Evolutionary conservation across 2,113 vertebrate species (phyloP).

Genomic region (Tragelaphus imberbis): DNA sequence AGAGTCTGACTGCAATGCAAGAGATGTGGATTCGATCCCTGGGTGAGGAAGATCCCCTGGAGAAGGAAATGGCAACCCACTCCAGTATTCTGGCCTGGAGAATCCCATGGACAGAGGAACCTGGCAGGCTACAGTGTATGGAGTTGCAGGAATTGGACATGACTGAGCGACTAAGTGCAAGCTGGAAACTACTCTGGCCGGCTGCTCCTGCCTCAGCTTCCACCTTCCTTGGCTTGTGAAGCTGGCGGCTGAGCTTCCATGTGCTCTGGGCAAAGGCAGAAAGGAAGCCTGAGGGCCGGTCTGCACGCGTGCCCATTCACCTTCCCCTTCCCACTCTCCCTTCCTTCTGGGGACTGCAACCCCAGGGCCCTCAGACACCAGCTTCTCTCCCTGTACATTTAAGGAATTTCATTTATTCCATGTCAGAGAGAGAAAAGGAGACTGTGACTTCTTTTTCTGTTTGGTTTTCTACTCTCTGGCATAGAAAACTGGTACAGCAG

Average conservation of each 20-base stretch:
- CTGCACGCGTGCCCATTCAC: rapidly evolving
- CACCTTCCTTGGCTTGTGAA: not conserved
- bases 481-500: not conserved
- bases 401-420: not conserved
- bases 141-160: not conserved
- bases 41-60: not conserved
- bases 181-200: not conserved
- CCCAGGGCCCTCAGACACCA: not conserved
- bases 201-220: not conserved
- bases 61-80: not conserved
- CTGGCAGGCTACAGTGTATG: not conserved
- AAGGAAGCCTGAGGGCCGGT: not conserved
- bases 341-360: not conserved
- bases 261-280: not conserved
- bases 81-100: not conserved
- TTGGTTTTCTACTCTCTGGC: not conserved
- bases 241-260: not conserved
- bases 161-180: rapidly evolving
- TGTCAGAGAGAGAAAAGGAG: not conserved
- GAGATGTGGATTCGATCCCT: not conserved
- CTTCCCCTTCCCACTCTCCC: not conserved
- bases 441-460: not conserved
- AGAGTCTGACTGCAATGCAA: not conserved
- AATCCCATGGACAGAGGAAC: not conserved
- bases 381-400: not conserved